These are phyloP conservation scores for Caretta caretta DNA, from an alignment of 2,113 vertebrate genomes.

Conservation along the genomic window DNA sequence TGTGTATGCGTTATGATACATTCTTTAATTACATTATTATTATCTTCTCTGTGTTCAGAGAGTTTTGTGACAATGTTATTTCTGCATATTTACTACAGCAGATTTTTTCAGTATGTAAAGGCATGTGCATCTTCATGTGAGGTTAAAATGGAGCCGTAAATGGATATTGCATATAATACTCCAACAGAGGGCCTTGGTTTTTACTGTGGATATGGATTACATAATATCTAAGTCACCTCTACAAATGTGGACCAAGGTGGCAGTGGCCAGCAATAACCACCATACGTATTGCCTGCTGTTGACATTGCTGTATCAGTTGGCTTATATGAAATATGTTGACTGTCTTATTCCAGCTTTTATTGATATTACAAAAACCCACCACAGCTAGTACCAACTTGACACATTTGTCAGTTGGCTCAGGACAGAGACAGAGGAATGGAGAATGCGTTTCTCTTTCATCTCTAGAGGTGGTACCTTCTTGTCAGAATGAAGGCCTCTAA, in stretches of 20 bases:
- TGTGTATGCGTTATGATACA: neutral
- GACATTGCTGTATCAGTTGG: neutral
- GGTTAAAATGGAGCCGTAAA: neutral
- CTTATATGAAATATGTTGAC: neutral
- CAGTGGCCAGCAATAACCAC: neutral
- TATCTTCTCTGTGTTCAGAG: accelerated
- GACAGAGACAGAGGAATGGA: neutral
- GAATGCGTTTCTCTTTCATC: neutral
- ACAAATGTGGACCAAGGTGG: neutral
- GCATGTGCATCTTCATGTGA: neutral
- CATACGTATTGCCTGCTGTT: neutral
- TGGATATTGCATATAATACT: neutral
- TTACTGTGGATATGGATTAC: neutral
- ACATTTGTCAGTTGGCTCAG: neutral
- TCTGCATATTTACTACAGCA: neutral
- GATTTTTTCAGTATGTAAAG: neutral
- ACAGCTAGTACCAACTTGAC: neutral
- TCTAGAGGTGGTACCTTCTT: neutral
- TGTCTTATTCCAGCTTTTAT: neutral
- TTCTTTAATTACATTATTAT: neutral
- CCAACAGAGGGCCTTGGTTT: neutral
- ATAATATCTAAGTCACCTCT: neutral
- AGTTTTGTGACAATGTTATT: neutral
- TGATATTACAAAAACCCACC: neutral
- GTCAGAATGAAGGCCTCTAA: neutral